Percentiles rank a stretch among this genome's conserved stretches.
Evolutionary conservation across 64 coral and sea anemone genomes (phyloP).

Genomic region (Montipora efflorescens): DNA sequence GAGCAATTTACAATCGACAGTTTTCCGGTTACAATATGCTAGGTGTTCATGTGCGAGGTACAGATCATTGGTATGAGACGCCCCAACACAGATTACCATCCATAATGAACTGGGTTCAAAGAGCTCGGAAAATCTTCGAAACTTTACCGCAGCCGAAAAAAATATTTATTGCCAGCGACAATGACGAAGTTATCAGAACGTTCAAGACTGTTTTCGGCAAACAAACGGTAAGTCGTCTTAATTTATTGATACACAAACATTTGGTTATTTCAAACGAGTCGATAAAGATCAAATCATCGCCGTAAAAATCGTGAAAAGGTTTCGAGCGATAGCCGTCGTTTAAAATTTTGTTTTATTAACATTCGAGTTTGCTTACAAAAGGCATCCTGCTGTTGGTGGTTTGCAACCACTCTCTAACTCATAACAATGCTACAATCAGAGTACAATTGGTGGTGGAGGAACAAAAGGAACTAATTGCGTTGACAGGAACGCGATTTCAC

Average conservation of each 20-base stretch:
- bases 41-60: conserved; percentile 83
- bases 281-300: no score
- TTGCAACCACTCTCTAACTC: no score
- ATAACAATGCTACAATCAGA: no score
- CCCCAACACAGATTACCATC: conserved; percentile 41
- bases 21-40: conserved; percentile 53
- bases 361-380: no score
- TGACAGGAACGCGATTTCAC: no score
- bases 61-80: conserved; percentile 75
- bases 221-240: conserved; percentile 24
- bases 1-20: conserved; percentile 43
- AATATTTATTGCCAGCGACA: conserved; percentile 92
- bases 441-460: no score
- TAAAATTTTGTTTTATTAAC: no score
- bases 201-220: conserved; percentile 69
- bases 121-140: conserved; percentile 43
- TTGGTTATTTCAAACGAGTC: no score
- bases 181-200: conserved; percentile 64
- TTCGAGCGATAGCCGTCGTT: no score
- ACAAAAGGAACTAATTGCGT: no score
- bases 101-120: conserved; percentile 60
- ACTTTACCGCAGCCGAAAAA: conserved; percentile 66
- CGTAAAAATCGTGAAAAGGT: no score
- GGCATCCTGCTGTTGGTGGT: no score
- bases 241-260: neutral